phyloP scores from a whole-genome alignment of 2,888 invertebrate genomes.

The Agrotis ipsilon region DNA sequence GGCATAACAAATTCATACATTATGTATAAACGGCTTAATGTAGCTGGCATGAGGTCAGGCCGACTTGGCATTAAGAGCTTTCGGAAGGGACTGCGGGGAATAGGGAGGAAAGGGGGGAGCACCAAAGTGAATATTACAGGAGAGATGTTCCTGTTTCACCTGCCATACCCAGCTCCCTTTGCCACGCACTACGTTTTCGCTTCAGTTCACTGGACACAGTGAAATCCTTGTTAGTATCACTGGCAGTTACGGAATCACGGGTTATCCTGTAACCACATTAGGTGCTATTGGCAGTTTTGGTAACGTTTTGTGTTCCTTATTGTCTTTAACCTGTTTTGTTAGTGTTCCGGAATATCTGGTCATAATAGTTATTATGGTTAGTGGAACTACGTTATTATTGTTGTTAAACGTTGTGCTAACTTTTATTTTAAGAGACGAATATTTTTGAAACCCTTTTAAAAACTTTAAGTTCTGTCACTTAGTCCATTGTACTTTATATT shows the following conservation, averaged over 20 bases:
- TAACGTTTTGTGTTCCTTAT: conserved; percentile 49
- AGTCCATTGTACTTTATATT: background rate
- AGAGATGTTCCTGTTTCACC: conserved; percentile 71
- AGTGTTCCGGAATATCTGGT: conserved; percentile 26
- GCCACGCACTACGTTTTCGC: conserved; percentile 47
- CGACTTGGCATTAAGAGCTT: conserved; percentile 90
- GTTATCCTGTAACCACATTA: conserved; percentile 55
- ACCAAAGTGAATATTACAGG: conserved; percentile 90
- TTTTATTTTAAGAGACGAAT: background rate
- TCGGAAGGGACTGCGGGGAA: conserved; percentile 79
- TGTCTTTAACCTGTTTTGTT: conserved; percentile 30
- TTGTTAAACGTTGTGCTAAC: background rate
- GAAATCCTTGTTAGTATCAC: conserved; percentile 46
- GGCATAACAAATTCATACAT: conserved; percentile 91
- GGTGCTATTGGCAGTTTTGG: conserved; percentile 46
- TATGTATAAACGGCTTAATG: conserved; percentile 91
- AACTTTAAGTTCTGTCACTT: background rate
- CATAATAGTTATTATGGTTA: conserved; percentile 32
- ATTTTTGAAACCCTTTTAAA: conserved; percentile 4
- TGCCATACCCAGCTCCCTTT: conserved; percentile 58
- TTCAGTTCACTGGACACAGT: conserved; percentile 52
- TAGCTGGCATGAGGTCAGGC: conserved; percentile 90
- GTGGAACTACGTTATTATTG: conserved; percentile 9
- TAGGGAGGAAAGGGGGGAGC: conserved; percentile 71
- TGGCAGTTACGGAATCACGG: conserved; percentile 48